Conservation (phyloP, 2,797 vertebrate genomes). For the Triplophysa yarkandensis region DNA sequence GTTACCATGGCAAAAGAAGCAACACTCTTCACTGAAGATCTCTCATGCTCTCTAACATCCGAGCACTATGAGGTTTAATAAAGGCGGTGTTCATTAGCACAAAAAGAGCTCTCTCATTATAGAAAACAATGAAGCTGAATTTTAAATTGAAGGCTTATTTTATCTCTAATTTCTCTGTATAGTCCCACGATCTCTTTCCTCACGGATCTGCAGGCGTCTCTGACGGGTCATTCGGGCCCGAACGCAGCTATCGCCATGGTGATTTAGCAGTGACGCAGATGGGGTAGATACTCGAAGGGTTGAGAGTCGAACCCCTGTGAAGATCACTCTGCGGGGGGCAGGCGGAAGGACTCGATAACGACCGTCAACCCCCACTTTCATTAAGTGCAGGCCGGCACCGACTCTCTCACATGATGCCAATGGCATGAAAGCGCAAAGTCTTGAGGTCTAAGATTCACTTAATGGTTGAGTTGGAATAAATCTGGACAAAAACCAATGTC, state of each 20-base stretch:
- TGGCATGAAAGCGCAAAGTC: slow-evolving; percentile 8
- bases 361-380: slow-evolving; percentile 44
- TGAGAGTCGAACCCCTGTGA: slow-evolving; percentile 45
- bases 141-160: neutral
- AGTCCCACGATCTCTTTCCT: slow-evolving; percentile 34
- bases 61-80: neutral
- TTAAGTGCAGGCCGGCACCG: slow-evolving; percentile 30
- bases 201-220: slow-evolving; percentile 42
- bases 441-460: neutral
- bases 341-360: slow-evolving; percentile 28
- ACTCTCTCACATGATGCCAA: slow-evolving; percentile 27
- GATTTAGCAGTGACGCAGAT: slow-evolving; percentile 63
- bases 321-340: neutral
- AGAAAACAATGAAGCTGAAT: neutral
- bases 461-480: neutral
- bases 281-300: slow-evolving; percentile 62
- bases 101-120: neutral
- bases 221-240: slow-evolving; percentile 43
- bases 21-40: neutral
- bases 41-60: slow-evolving; percentile 1
- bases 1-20: slow-evolving; percentile 67
- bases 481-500: no score
- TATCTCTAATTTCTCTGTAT: slow-evolving; percentile 11
- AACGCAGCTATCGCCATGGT: slow-evolving; percentile 63
- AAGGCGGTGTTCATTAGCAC: neutral